Evolutionary conservation across 2,113 vertebrate genomes (phyloP).

Genomic region (Heterotis niloticus): DNA sequence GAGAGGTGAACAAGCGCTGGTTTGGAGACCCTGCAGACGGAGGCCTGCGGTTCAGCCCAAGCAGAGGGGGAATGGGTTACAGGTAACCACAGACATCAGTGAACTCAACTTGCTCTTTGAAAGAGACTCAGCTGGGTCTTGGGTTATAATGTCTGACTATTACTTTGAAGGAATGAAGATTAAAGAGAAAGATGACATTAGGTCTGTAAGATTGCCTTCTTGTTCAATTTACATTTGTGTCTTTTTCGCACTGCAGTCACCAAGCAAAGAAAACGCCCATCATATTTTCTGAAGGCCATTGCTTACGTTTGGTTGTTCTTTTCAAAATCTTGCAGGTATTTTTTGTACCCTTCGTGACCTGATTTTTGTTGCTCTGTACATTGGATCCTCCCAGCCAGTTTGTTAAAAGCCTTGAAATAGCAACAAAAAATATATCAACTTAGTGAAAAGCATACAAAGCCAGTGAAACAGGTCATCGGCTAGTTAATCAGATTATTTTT

Average conservation of each 20-base stretch:
- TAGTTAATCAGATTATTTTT: not conserved
- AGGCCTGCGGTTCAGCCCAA: not conserved
- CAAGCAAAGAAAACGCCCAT: not conserved
- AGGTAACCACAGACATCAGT: not conserved
- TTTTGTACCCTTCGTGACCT: too few relatives aligned
- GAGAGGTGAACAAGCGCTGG: not conserved
- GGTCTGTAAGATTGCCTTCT: not conserved
- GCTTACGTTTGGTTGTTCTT: not conserved
- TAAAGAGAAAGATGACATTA: constrained; percentile 12
- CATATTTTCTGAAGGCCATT: not conserved
- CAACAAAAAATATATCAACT: too few relatives aligned
- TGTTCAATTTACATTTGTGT: not conserved
- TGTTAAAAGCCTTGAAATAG: too few relatives aligned
- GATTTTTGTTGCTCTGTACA: too few relatives aligned
- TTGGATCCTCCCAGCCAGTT: too few relatives aligned
- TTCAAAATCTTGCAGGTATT: not conserved
- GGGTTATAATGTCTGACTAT: not conserved
- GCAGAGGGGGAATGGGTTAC: not conserved
- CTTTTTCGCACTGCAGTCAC: not conserved
- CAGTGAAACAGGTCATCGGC: too few relatives aligned
- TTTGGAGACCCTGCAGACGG: not conserved
- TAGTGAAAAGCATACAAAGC: too few relatives aligned
- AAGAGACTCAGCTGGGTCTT: not conserved
- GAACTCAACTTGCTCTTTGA: not conserved
- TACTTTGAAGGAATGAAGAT: not conserved